Conservation (phyloP, 2,113 vertebrate species). For the Cynocephalus volans region DNA sequence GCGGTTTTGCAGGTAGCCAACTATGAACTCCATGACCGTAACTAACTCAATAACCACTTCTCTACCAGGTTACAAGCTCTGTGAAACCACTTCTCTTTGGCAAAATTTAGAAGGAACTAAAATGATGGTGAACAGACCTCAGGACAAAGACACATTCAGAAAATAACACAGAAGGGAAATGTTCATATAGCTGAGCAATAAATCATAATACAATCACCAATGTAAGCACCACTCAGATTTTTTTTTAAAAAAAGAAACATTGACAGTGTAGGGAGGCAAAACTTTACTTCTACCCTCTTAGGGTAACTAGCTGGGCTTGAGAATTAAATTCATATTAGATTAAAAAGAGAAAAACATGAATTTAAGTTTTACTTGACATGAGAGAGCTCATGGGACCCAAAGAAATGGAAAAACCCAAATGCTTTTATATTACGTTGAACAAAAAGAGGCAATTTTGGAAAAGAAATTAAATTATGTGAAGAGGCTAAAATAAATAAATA, state of each 20-base stretch:
- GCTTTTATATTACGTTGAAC: not conserved
- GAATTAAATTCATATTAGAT: not conserved
- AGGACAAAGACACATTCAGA: not conserved
- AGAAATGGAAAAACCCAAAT: not conserved
- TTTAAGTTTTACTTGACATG: not conserved
- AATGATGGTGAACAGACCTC: not conserved
- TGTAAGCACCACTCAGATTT: not conserved
- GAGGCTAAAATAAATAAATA: not conserved
- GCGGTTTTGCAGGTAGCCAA: not conserved
- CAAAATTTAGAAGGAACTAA: not conserved
- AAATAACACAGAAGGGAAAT: not conserved
- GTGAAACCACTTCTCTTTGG: not conserved
- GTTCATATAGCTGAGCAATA: not conserved
- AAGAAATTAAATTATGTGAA: not conserved
- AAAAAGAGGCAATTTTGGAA: not conserved
- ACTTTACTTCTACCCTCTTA: not conserved
- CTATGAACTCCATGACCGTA: not conserved
- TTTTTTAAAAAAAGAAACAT: not conserved
- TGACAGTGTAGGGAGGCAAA: not conserved
- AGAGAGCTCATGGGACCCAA: not conserved
- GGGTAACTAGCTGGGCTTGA: accelerated
- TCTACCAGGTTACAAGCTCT: not conserved
- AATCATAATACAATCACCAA: not conserved
- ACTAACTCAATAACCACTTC: not conserved
- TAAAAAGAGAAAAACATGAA: not conserved